Conservation (phyloP, 1,140 invertebrate genomes). For the Limonius californicus region DNA sequence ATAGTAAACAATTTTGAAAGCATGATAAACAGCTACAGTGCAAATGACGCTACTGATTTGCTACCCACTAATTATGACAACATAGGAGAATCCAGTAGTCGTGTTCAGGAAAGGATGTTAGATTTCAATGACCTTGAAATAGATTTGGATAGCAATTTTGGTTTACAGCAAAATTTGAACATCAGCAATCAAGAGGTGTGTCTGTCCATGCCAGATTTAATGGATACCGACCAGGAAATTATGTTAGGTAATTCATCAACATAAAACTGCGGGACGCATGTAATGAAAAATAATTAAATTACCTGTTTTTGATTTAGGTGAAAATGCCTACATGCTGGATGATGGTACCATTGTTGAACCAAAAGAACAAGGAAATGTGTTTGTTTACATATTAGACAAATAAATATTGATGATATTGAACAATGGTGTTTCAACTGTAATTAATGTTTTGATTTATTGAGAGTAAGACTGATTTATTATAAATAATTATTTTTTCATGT, state of each 20-base stretch:
- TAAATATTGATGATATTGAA: too few species aligned
- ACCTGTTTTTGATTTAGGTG: slow-evolving; percentile 25
- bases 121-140: slow-evolving; percentile 25
- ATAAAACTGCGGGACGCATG: too few species aligned
- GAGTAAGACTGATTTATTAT: too few species aligned
- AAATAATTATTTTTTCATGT: too few species aligned
- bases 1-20: slow-evolving; percentile 7
- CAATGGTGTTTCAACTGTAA: too few species aligned
- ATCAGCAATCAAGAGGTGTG: slow-evolving; percentile 31
- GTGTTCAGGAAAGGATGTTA: background rate
- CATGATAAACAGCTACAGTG: background rate
- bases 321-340: slow-evolving; percentile 34
- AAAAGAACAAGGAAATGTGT: slow-evolving; percentile 26
- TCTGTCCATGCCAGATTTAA: slow-evolving; percentile 44
- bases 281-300: background rate
- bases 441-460: too few species aligned
- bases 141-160: slow-evolving; percentile 20
- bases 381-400: slow-evolving; percentile 34
- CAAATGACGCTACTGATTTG: background rate
- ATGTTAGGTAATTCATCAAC: slow-evolving; percentile 23
- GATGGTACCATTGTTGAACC: slow-evolving; percentile 37
- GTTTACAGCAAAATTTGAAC: slow-evolving; percentile 17
- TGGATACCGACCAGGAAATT: slow-evolving; percentile 32
- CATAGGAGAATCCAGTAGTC: background rate
- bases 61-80: background rate